Evolutionary conservation across 37 sponge, comb jelly and placozoan genomes (phyloP).

Genomic region (Crambe crambe): DNA sequence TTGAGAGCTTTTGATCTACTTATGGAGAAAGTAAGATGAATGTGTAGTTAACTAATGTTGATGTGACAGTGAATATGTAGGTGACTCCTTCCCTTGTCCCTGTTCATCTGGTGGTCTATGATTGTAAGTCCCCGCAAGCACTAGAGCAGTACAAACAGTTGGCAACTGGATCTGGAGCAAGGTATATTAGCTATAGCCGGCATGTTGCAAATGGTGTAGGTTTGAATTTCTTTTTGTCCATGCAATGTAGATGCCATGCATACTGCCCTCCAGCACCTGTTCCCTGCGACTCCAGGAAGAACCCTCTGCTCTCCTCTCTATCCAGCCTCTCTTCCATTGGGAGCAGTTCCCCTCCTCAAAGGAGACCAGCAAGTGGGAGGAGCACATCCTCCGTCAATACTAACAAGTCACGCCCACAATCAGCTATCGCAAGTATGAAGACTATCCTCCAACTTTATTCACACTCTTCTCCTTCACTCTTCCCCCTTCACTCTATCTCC

Average conservation of each 20-base stretch:
- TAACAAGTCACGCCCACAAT: background rate
- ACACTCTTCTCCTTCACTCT: background rate
- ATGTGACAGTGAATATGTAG: background rate
- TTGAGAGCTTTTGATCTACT: constrained; percentile 34
- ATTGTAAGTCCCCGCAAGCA: constrained; percentile 12
- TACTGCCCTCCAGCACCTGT: constrained; percentile 1
- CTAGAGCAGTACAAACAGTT: constrained; percentile 39
- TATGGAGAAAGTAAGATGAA: constrained; percentile 25
- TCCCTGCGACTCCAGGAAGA: background rate
- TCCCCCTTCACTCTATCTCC: background rate
- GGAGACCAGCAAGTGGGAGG: constrained; percentile 14
- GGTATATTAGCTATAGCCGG: constrained; percentile 22
- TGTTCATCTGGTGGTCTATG: constrained; percentile 43
- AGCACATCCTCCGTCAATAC: background rate
- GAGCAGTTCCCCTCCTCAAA: background rate
- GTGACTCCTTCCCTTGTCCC: constrained; percentile 39
- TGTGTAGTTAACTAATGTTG: background rate
- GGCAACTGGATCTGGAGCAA: constrained; percentile 35
- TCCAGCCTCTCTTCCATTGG: background rate
- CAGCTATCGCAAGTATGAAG: background rate
- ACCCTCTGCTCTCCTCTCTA: constrained; percentile 19
- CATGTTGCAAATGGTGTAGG: background rate
- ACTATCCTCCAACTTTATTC: background rate
- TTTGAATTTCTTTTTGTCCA: background rate
- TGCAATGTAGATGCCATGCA: constrained; percentile 13